Base-by-base conservation (phyloP, 2,888 invertebrate species). In the Zootermopsis nevadensis region DNA sequence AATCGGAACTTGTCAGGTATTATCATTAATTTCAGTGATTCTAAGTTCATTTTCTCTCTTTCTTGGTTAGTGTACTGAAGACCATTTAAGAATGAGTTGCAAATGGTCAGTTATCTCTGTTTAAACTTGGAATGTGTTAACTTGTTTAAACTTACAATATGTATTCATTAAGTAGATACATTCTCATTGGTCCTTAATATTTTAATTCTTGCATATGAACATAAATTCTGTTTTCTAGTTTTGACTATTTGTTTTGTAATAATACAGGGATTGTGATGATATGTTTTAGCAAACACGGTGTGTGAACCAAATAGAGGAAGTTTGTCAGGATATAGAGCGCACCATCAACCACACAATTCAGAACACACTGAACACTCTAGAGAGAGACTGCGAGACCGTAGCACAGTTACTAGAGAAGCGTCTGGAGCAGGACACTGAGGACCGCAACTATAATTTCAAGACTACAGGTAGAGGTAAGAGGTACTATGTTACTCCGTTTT, bases 291-390 rank as follows among this genome's bases (percentile, higher is more conserved):
- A 88, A 30, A 88, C 87, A 38, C 89, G 91, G 4, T 92, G 91
- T 88, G 90, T 89, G 22, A 92, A 92, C 86, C 92, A 92, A 87
- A 92, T 92, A 77, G 91, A 92, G 66, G 91, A 91, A 69, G 91
- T 91, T 19, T 91, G 91, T 86, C 89, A 88, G 77, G 91, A 91
- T 82, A 88, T 92, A 30, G 91, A 92, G 86, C 91, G 91, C 86
- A 91, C 91, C 2, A 92, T 92, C 85, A 91, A 91, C 85, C 90
- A 90, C 85, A 91, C 91, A 1, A 90, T 92, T 79, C 92, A 92
- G 86, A 92, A 90, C 86, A 91, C 92, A 2, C 88, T 92, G 77
- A 92, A 92, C 87, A 88, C 90, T 19, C 88, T 92, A 86, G 91
- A 92, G 87, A 88, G 88, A 77, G 92, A 92, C 88, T 91, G 91